Conservation (phyloP, 2,113 vertebrate species). For the Elaphurus davidianus region DNA sequence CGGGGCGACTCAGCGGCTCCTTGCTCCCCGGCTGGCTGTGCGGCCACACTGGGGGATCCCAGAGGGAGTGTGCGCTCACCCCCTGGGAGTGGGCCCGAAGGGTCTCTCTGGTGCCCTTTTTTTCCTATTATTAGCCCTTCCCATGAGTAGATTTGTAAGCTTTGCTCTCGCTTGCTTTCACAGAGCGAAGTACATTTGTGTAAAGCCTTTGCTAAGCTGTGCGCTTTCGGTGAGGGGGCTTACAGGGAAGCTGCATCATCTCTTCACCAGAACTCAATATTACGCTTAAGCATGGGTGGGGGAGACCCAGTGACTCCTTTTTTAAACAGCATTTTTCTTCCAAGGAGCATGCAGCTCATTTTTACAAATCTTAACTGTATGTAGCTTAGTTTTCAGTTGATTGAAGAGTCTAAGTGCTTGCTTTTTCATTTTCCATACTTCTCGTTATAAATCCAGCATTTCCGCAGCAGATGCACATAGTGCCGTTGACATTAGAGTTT, state of each 20-base stretch:
- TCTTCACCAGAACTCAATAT: background rate
- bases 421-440: background rate
- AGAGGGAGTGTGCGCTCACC: background rate
- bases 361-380: rapidly evolving
- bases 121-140: background rate
- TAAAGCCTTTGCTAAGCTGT: background rate
- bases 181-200: too few species aligned
- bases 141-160: rapidly evolving
- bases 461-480: too few species aligned
- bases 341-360: background rate
- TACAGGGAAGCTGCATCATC: rapidly evolving
- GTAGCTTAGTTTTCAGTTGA: background rate
- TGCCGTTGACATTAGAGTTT: rapidly evolving
- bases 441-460: background rate
- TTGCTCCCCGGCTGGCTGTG: rapidly evolving
- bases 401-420: too few species aligned
- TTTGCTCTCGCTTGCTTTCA: too few species aligned
- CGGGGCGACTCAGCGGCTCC: rapidly evolving
- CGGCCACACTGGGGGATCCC: rapidly evolving
- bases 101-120: rapidly evolving
- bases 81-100: rapidly evolving
- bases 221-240: too few species aligned
- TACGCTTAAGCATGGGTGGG: rapidly evolving
- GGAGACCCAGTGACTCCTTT: background rate
- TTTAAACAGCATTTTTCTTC: background rate